phyloP scores from a whole-genome alignment of 2,888 invertebrate genomes.

The Microctonus aethiopoides region DNA sequence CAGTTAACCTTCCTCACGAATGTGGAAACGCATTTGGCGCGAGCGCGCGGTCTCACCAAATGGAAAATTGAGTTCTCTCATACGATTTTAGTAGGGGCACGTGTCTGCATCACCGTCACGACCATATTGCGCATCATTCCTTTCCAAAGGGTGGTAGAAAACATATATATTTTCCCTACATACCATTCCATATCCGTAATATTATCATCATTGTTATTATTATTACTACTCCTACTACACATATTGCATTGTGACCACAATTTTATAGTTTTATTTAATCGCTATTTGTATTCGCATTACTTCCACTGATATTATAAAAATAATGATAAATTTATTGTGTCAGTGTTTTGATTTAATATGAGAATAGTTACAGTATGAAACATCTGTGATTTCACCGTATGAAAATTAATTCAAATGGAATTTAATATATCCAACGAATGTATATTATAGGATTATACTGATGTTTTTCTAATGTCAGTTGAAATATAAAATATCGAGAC shows the following conservation, averaged over 20 bases:
- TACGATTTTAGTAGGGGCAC: constrained; percentile 58
- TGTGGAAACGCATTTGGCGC: constrained; percentile 37
- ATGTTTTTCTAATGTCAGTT: not conserved
- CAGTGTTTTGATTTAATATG: not conserved
- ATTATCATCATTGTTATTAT: not conserved
- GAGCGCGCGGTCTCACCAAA: constrained; percentile 44
- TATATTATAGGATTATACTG: not conserved
- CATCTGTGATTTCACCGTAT: not conserved
- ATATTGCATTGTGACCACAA: not conserved
- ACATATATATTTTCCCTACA: not conserved
- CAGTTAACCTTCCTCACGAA: constrained; percentile 43
- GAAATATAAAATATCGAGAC: not conserved
- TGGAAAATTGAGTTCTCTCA: constrained; percentile 60
- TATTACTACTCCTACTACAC: not conserved
- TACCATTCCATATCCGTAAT: not conserved
- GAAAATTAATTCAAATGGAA: not conserved
- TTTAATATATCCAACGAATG: not conserved
- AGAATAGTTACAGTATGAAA: not conserved
- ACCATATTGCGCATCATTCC: constrained; percentile 44
- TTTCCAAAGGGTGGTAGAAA: not conserved
- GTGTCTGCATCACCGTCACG: constrained; percentile 45
- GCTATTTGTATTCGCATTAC: constrained; percentile 56
- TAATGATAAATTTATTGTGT: not conserved
- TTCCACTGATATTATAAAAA: constrained; percentile 19
- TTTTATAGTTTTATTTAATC: constrained; percentile 42